A percentile compares a stretch with the other conserved stretches of the same genome.
Conservation (phyloP, 2,113 vertebrate genomes). For the Calidris pugnax region DNA sequence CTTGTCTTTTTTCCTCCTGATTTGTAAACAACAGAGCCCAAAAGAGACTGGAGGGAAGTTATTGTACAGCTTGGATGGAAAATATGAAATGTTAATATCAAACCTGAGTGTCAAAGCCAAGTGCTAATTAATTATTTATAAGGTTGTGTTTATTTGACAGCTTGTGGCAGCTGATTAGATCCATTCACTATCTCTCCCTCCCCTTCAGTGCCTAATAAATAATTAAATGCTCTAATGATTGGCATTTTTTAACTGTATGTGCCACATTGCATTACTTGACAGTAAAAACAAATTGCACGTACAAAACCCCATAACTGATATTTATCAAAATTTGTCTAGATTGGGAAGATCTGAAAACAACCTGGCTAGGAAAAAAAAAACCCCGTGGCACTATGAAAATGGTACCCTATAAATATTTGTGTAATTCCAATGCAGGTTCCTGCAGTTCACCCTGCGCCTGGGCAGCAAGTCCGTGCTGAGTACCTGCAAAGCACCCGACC, state of each 20-base stretch:
- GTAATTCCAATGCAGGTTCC: slow-evolving; percentile 79
- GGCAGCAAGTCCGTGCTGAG: slow-evolving; percentile 94
- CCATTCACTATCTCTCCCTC: slow-evolving; percentile 65
- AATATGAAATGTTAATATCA: slow-evolving; percentile 74
- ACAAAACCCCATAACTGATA: background rate
- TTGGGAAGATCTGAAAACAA: slow-evolving; percentile 23
- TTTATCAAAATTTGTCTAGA: slow-evolving; percentile 44
- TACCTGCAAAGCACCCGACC: slow-evolving; percentile 92
- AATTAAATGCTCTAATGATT: slow-evolving; percentile 76
- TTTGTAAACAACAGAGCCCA: background rate
- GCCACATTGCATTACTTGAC: slow-evolving; percentile 29
- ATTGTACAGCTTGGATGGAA: slow-evolving; percentile 27
- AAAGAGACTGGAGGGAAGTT: slow-evolving; percentile 32
- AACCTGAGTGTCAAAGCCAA: slow-evolving; percentile 75
- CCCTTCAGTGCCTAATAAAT: slow-evolving; percentile 76
- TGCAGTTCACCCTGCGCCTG: slow-evolving; percentile 93
- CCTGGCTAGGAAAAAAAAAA: background rate
- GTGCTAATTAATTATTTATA: slow-evolving; percentile 79
- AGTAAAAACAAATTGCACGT: slow-evolving; percentile 12
- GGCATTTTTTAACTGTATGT: slow-evolving; percentile 66
- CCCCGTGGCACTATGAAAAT: background rate
- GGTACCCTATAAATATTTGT: background rate
- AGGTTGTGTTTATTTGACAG: slow-evolving; percentile 81
- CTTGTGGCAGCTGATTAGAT: slow-evolving; percentile 80
- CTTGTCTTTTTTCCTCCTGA: background rate